Base-by-base conservation (phyloP, 2,113 vertebrate species). In the Gallinago jamesoni region DNA sequence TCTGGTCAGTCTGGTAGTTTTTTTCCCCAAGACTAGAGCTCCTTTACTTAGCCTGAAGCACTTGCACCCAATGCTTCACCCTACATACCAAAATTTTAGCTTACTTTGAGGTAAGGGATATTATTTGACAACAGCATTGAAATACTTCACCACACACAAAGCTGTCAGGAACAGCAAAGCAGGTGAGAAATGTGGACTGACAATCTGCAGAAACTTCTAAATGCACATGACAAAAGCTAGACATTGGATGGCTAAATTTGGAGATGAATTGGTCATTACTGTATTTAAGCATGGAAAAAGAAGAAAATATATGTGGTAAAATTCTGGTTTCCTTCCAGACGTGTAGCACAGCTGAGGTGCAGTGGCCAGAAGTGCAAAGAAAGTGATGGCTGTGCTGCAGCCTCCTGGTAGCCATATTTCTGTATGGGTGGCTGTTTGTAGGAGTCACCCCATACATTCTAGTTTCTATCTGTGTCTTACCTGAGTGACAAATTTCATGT, bases 371-470 rank as follows among this genome's bases (percentile, higher is more conserved):
- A 55, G n/a, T 4, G 17, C 10, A 56, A 56, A 50, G 56, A 23
- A 23, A 45, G 12, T 2, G 3, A n/a, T 37, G 55, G 7, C 14
- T 48, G 59, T 0, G 1, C 16, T 1, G 1, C 25, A 53, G 15
- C 35, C 4, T 84, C 41, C 48, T 41, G 79, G 30, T 60, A 43
- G 48, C 23, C 2, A 1, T 72, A 24, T 48, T 39, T 78, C 28
- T 60, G 14, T 53, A 28, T 0, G 1, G 17, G 3, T 56, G 17
- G 41, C 21, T 81, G 9, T 23, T 67, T 50, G 23, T 50, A 48
- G 23, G 68, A 68, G n/a, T 41, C 31, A 59, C 47, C 19, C 21
- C 31, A 4, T 31, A 24, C 1, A 31, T 53, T 19, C 69, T 27
- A 10, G 59, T 30, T 8, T 31, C 12, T 72, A 5, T 16, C 23